Base-by-base conservation (phyloP, 2,113 vertebrate species). In the Acrocephalus kingi region DNA sequence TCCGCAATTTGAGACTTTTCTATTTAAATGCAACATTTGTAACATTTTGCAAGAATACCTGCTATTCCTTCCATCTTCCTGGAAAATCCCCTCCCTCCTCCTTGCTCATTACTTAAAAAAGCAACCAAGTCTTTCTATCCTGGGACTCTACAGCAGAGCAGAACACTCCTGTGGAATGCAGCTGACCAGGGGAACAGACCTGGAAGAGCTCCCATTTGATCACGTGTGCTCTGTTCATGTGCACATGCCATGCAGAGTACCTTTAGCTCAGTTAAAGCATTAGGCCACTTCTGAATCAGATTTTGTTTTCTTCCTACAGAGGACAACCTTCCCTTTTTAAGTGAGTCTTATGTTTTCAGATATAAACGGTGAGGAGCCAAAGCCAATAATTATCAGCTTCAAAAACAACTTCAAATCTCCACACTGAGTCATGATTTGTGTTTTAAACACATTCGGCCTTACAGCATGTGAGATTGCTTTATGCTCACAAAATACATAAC, bases 1-100 rank as follows among this genome's bases (percentile, higher is more conserved):
- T 89, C 69, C 0, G 28, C 94, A 95, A 93, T 96, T 92, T 89
- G 75, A 93, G 88, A 90, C 69, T 94, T 95, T 80, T 87, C 67
- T 93, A 91, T 96, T 96, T 92, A 96, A 96, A 96, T 89, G 95
- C 69, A 96, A 91, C 89, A 72, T 95, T 92, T 92, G 79, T 63
- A 95, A 89, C 89, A 94, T 84, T 94, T 96, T 93, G 48, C 84
- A 81, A 91, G 84, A 94, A 80, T 67, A 75, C 20, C 6, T 23
- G 56, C 90, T 89, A 81, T 84, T 90, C 48, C 41, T 67, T 68
- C 76, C 37, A 37, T 89, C 61, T 72, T 94, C 20, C 33, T 35
- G 64, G 39, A 84, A 73, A 76, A 45, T 89, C 20, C 15, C 24
- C 56, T 83, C 49, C 68, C 30, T 79, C 35, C n/a, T 61, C 35